These are phyloP conservation scores for Actinia tenebrosa DNA, from an alignment of 64 coral and sea anemone species.

Conservation along the genomic window DNA sequence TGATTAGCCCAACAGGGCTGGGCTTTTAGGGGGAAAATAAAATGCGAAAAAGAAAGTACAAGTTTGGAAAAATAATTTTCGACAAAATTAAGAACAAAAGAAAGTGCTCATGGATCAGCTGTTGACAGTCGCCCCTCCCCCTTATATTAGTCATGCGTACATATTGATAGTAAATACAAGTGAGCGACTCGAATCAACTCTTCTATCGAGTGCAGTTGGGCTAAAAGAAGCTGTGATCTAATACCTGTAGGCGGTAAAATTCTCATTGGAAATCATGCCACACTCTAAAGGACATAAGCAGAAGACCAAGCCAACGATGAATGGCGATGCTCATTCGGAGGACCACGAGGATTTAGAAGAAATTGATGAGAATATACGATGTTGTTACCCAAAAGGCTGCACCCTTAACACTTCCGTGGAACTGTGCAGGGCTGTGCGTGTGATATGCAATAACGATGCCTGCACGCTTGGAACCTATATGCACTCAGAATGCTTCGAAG, in stretches of 20 bases:
- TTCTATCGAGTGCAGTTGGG: background rate
- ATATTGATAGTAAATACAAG: constrained; percentile 51
- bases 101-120: constrained; percentile 38
- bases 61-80: background rate
- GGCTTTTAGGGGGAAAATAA: background rate
- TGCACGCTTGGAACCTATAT: constrained; percentile 86
- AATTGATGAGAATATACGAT: constrained; percentile 52
- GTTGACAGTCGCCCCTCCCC: constrained; percentile 69
- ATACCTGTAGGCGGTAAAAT: constrained; percentile 28
- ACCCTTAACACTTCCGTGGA: constrained; percentile 67
- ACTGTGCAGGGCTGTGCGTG: constrained; percentile 70
- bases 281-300: constrained; percentile 79
- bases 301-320: constrained; percentile 73
- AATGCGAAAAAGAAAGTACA: background rate
- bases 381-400: constrained; percentile 98
- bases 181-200: background rate
- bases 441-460: constrained; percentile 93
- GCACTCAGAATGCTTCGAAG: constrained; percentile 92
- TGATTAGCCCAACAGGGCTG: background rate
- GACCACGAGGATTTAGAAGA: constrained; percentile 70
- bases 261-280: constrained; percentile 62
- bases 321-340: constrained; percentile 56
- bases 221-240: constrained; percentile 53
- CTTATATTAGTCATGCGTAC: constrained; percentile 38
- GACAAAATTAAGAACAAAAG: background rate